Conservation (phyloP, 2,797 vertebrate genomes). For the Scolopax rusticola region DNA sequence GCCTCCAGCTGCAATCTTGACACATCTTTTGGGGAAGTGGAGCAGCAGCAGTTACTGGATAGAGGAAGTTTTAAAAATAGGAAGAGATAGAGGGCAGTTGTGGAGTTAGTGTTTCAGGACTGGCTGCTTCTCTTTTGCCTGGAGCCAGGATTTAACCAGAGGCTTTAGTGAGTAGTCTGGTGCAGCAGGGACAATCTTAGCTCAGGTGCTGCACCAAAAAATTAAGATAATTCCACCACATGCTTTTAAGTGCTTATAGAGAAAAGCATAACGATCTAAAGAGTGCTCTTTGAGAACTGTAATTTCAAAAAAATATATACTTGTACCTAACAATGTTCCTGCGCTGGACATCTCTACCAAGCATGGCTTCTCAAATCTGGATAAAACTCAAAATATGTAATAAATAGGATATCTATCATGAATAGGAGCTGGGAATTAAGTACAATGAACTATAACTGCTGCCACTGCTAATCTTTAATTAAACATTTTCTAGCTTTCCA, state of each 20-base stretch:
- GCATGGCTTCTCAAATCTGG: not conserved
- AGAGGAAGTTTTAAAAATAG: not conserved
- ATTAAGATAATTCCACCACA: not conserved
- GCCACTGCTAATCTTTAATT: not conserved
- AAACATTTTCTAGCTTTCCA: constrained; percentile 2
- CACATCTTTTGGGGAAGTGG: not conserved
- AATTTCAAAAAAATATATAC: not conserved
- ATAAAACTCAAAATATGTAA: not conserved
- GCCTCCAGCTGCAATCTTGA: not conserved
- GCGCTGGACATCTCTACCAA: not conserved
- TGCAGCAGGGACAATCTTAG: not conserved
- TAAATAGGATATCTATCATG: not conserved
- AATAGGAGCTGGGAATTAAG: not conserved
- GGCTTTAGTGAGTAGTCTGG: not conserved
- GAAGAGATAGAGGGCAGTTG: not conserved
- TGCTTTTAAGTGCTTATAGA: not conserved
- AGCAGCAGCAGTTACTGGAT: not conserved
- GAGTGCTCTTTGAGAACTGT: not conserved
- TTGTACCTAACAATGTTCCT: not conserved
- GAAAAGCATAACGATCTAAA: not conserved
- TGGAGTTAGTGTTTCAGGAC: not conserved
- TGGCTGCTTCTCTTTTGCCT: not conserved
- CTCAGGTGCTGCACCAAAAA: not conserved
- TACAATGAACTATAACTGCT: not conserved
- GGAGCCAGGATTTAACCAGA: constrained; percentile 13